These are phyloP conservation scores for Oxyteleia sp. DNA, from an alignment of 2,888 invertebrate species.

Conservation along the genomic window DNA sequence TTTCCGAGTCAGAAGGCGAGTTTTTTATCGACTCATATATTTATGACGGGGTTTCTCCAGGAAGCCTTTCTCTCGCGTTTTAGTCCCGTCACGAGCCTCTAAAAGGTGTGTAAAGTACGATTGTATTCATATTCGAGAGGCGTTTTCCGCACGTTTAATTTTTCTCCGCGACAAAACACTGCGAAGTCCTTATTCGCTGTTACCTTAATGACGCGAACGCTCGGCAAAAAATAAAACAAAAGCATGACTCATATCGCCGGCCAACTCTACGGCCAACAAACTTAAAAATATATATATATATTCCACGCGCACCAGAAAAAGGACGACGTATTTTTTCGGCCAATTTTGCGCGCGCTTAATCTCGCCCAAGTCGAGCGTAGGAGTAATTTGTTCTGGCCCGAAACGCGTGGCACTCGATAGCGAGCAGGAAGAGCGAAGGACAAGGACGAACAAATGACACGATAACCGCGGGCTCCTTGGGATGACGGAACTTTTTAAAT, in stretches of 20 bases:
- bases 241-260: not conserved
- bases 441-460: slow-evolving; percentile 80
- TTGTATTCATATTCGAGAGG: slow-evolving; percentile 58
- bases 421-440: slow-evolving; percentile 44
- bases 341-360: slow-evolving; percentile 60
- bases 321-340: slow-evolving; percentile 41
- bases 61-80: slow-evolving; percentile 59
- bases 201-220: slow-evolving; percentile 8
- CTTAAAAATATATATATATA: no score
- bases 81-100: slow-evolving; percentile 55
- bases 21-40: slow-evolving; percentile 57
- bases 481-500: slow-evolving; percentile 86
- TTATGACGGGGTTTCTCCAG: slow-evolving; percentile 53
- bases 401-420: slow-evolving; percentile 67
- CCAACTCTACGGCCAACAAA: not conserved
- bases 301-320: not conserved
- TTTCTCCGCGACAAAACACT: slow-evolving; percentile 37
- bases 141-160: slow-evolving; percentile 51
- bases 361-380: slow-evolving; percentile 50
- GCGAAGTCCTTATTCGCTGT: slow-evolving; percentile 28
- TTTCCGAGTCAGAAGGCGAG: slow-evolving; percentile 15
- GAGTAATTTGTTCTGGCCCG: slow-evolving; percentile 70
- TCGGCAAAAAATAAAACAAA: not conserved
- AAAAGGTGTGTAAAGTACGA: slow-evolving; percentile 56
- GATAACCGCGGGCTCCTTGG: slow-evolving; percentile 79